Evolutionary conservation across 2,888 invertebrate species (phyloP).

Genomic region (Metallyticus violacea): DNA sequence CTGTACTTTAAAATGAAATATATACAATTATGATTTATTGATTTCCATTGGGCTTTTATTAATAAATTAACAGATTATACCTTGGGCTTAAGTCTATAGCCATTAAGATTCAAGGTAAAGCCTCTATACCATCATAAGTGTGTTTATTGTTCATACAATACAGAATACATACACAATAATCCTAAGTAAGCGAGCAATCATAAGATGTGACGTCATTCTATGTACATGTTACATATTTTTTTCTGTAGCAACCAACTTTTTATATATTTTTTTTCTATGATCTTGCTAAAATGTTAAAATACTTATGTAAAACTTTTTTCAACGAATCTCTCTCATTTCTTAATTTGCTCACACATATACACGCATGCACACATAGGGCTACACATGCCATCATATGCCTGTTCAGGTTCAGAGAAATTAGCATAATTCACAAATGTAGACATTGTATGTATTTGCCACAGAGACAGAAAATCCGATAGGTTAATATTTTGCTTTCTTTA

Average conservation of each 20-base stretch:
- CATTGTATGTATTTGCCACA: not conserved
- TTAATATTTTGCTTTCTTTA: not conserved
- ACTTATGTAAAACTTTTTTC: too few relatives aligned
- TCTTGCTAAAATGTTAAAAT: not conserved
- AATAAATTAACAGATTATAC: not conserved
- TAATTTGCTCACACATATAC: not conserved
- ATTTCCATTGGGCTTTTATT: not conserved
- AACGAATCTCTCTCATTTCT: too few relatives aligned
- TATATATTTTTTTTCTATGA: not conserved
- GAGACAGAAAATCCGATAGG: not conserved
- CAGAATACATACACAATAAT: not conserved
- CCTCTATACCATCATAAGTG: not conserved
- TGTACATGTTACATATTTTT: not conserved
- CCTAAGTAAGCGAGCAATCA: not conserved
- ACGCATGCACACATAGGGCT: too few relatives aligned
- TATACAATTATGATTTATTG: not conserved
- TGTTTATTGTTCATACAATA: not conserved
- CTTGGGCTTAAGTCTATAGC: not conserved
- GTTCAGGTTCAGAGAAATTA: not conserved
- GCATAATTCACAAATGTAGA: not conserved
- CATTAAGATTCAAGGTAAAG: not conserved
- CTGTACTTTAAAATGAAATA: not conserved
- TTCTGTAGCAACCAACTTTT: not conserved
- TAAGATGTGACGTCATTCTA: not conserved
- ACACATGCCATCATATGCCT: not conserved